Percentiles rank a stretch among this genome's conserved stretches.
phyloP scores from a whole-genome alignment of 2,113 vertebrate species.

The Siniperca knerii region DNA sequence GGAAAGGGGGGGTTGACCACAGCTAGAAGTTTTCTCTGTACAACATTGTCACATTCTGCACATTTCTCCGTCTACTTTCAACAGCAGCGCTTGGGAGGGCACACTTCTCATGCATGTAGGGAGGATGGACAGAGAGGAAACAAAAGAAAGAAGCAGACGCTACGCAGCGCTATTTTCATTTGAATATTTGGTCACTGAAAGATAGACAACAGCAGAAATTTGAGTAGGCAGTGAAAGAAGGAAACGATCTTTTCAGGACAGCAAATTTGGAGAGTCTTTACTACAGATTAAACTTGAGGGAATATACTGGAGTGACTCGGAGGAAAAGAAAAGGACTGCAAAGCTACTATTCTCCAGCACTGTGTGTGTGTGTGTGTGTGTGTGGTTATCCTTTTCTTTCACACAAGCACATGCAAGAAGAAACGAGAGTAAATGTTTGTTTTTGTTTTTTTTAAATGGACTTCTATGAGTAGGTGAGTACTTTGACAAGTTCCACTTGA shows the following conservation, averaged over 20 bases:
- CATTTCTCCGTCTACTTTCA: slow-evolving; percentile 13
- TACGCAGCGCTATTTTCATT: not conserved
- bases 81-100: slow-evolving; percentile 7
- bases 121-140: not conserved
- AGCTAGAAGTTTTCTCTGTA: not conserved
- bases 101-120: not conserved
- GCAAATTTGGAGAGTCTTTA: not conserved
- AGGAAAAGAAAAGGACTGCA: slow-evolving; percentile 3
- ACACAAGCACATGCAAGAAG: not conserved
- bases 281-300: not conserved
- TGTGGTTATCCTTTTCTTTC: too few species aligned
- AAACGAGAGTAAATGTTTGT: not conserved
- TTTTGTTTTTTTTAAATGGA: not conserved
- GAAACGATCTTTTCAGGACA: not conserved
- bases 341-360: not conserved
- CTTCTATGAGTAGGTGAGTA: slow-evolving; percentile 64
- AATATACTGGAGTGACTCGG: not conserved
- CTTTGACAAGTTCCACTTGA: not conserved
- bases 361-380: not conserved
- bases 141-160: not conserved
- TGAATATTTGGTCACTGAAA: not conserved
- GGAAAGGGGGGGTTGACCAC: slow-evolving; percentile 22
- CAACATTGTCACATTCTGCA: slow-evolving; percentile 22
- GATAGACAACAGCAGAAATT: not conserved
- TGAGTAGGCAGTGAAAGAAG: not conserved